Evolutionary conservation across 2,113 vertebrate species (phyloP).

Genomic region (Sturnira hondurensis): DNA sequence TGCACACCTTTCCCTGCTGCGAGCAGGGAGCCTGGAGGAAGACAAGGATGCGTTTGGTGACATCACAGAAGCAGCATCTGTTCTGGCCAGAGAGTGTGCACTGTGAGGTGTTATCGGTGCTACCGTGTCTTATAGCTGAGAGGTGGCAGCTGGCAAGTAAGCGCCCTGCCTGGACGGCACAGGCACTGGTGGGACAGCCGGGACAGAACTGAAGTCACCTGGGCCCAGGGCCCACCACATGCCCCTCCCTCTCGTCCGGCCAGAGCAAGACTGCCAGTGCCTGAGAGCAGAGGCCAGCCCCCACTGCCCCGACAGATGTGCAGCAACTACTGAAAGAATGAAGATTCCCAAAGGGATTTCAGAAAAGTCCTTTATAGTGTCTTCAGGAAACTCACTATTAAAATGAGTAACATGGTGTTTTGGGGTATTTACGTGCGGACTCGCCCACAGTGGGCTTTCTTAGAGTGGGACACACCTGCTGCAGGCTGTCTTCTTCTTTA

Average conservation of each 20-base stretch:
- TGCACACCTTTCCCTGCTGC: background rate
- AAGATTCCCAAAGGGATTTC: background rate
- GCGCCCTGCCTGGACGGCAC: background rate
- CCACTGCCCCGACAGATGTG: background rate
- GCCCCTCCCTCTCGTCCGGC: background rate
- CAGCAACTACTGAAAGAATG: background rate
- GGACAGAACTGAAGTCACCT: background rate
- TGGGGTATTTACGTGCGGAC: background rate
- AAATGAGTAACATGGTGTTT: background rate
- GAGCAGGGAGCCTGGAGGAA: background rate
- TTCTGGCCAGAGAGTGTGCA: background rate
- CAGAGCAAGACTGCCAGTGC: background rate
- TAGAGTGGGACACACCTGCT: background rate
- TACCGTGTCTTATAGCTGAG: background rate
- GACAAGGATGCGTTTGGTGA: background rate
- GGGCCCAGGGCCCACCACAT: background rate
- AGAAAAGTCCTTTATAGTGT: background rate
- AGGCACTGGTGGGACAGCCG: background rate
- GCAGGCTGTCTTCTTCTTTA: background rate
- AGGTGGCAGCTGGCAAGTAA: background rate
- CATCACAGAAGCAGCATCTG: background rate
- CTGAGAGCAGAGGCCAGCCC: background rate
- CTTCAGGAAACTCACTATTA: no score
- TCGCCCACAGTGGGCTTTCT: background rate
- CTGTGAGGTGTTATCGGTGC: no score